Conservation (phyloP, 2,888 invertebrate genomes). For the Scaptomyza tumidula region DNA sequence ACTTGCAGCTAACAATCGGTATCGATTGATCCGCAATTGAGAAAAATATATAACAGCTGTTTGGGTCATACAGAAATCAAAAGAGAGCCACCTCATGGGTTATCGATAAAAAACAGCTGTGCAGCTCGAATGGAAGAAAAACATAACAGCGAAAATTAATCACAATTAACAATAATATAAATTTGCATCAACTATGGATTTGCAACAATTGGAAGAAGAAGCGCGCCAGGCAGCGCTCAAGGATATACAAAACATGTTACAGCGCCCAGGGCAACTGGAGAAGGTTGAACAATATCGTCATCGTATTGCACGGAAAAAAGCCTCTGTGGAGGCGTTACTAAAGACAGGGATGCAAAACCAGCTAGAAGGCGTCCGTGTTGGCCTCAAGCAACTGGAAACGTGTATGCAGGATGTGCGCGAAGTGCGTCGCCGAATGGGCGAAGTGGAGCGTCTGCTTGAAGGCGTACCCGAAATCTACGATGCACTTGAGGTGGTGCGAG, state of each 20-base stretch:
- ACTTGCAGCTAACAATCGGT: constrained; percentile 1
- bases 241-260: constrained; percentile 96
- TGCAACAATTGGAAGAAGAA: constrained; percentile 91
- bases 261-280: constrained; percentile 97
- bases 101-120: constrained; percentile 11
- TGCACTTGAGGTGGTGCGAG: constrained; percentile 92
- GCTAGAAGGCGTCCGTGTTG: constrained; percentile 97
- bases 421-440: constrained; percentile 89
- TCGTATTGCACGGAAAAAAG: constrained; percentile 83
- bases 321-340: constrained; percentile 85
- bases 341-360: constrained; percentile 99
- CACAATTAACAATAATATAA: not conserved
- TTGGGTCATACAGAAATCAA: not conserved
- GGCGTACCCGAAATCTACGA: constrained; percentile 92
- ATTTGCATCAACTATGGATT: constrained; percentile 76
- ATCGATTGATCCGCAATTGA: not conserved
- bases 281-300: constrained; percentile 87
- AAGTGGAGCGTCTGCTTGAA: constrained; percentile 90
- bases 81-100: not conserved
- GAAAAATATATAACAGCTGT: not conserved
- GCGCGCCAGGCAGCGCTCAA: constrained; percentile 91
- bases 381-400: constrained; percentile 94
- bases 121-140: not conserved
- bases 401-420: constrained; percentile 94
- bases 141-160: not conserved